Base-by-base conservation (phyloP, 2,797 vertebrate species). In the Etheostoma perlongum region DNA sequence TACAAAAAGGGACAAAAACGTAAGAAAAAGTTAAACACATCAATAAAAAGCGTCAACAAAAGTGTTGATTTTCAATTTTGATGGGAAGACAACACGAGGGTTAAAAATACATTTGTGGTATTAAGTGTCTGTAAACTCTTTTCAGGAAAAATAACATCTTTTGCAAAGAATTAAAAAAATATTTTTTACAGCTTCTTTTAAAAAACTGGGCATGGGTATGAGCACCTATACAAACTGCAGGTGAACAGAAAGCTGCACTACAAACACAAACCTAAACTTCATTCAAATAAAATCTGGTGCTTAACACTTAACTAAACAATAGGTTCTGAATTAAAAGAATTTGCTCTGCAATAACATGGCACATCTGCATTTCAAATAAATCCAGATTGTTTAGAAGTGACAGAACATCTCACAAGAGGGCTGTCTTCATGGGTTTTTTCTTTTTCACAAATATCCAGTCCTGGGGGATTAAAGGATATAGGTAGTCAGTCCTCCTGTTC, bases 321-420 rank as follows among this genome's bases (percentile, higher is more conserved):
- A 27, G 2, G 6, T 5, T n/a, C 8, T 25, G 21, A 42, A 63
- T n/a, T 12, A 21, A 57, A 61, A 27, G 3, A 12, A 55, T 55
- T 53, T 18, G 8, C 14, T 58, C 46, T 42, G 21, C 53, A 59
- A 40, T 65, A 16, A 23, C 53, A 74, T 30, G 2, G 6, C 25
- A 36, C 21, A 19, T 51, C 19, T 60, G n/a, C 4, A 16, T 59
- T 47, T 74, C 6, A 52, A 70, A 79, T 44, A 62, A 72, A 67
- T 8, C 4, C 13, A 44, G 13, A 44, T 44, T 44, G 4, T 44
- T 42, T 13, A 42, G 12, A 12, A 44, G 4, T 44, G 42, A 14
- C 42, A 44, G 42, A 44, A 44, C 13, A 44, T 44, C 42, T 44
- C 42, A 12, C 11, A 44, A 4, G 13, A 44, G 42, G 14, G 42